phyloP scores from a whole-genome alignment of 1,140 invertebrate genomes.

The Apis dorsata region DNA sequence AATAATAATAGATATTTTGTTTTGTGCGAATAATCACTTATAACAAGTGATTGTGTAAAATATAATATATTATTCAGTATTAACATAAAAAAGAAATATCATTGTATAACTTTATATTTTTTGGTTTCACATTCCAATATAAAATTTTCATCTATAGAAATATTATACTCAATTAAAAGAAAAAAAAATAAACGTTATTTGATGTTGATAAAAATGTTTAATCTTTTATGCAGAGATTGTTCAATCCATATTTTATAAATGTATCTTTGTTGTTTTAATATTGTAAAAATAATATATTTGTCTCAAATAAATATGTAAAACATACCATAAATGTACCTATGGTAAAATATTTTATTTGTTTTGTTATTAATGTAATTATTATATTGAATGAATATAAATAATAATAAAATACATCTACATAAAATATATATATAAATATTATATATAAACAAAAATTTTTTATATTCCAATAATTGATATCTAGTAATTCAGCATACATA shows the following conservation, averaged over 20 bases:
- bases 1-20: slow-evolving; percentile 39
- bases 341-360: background rate
- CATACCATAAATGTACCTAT: background rate
- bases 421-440: too few relatives aligned
- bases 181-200: slow-evolving; percentile 14
- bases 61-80: slow-evolving; percentile 79
- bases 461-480: too few relatives aligned
- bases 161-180: slow-evolving; percentile 1
- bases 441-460: background rate
- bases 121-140: slow-evolving; percentile 75
- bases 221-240: background rate
- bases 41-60: slow-evolving; percentile 70
- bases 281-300: slow-evolving; percentile 17
- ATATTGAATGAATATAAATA: slow-evolving; percentile 5
- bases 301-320: slow-evolving; percentile 29
- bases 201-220: background rate
- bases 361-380: slow-evolving; percentile 14
- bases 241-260: background rate
- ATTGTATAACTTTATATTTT: slow-evolving; percentile 66
- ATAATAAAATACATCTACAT: slow-evolving; percentile 1
- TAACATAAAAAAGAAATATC: slow-evolving; percentile 69
- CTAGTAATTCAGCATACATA: too few relatives aligned
- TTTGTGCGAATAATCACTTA: slow-evolving; percentile 54
- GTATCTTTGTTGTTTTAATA: slow-evolving; percentile 16
- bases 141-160: slow-evolving; percentile 58